These are phyloP conservation scores for Chaetops frenatus DNA, from an alignment of 2,113 vertebrate genomes.

Conservation along the genomic window DNA sequence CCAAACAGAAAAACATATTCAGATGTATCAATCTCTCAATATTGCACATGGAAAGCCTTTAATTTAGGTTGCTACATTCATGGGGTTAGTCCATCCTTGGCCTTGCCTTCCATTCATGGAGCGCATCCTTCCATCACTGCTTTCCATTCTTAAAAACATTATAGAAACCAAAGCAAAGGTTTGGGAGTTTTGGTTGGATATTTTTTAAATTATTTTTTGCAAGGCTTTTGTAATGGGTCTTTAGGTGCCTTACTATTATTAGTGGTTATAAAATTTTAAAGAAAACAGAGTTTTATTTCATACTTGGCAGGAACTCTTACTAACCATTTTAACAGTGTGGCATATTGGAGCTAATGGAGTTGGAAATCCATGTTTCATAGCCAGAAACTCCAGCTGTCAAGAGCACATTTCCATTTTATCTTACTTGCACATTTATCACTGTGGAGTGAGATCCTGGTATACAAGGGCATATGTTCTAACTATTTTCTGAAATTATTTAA, in stretches of 20 bases:
- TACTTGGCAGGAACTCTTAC: background rate
- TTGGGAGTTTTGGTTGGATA: accelerated
- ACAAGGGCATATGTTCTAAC: background rate
- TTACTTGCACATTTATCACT: background rate
- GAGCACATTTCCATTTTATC: background rate
- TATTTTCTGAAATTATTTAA: background rate
- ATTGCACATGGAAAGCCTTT: background rate
- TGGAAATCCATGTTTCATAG: background rate
- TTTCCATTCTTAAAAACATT: background rate
- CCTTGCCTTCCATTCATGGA: background rate
- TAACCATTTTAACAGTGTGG: background rate
- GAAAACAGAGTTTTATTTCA: background rate
- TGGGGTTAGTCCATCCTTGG: background rate
- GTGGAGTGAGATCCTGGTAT: background rate
- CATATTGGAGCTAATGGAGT: background rate
- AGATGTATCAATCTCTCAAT: background rate
- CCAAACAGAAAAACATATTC: background rate
- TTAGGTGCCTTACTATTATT: background rate
- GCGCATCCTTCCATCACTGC: background rate
- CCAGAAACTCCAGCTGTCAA: background rate
- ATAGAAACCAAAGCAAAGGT: background rate
- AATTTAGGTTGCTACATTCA: background rate
- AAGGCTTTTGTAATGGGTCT: background rate
- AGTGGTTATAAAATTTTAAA: background rate
- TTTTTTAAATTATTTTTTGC: background rate